phyloP scores from a whole-genome alignment of 2,888 invertebrate genomes.

The Hanleya hanleyi region DNA sequence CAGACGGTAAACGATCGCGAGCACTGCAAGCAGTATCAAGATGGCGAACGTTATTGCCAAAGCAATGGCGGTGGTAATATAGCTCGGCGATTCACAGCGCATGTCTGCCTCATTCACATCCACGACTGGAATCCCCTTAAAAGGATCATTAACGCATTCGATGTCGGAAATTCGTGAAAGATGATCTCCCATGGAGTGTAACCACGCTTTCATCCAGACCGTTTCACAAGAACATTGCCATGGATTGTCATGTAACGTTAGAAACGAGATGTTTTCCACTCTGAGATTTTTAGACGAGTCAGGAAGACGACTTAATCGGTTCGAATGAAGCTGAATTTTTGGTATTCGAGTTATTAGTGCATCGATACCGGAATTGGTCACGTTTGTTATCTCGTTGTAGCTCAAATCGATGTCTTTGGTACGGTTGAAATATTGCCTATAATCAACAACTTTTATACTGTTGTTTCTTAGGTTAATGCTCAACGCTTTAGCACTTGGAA shows the following conservation, averaged over 20 bases:
- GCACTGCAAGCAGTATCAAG: not conserved
- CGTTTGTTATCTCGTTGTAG: not conserved
- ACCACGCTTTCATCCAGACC: not conserved
- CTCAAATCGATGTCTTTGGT: not conserved
- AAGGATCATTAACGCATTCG: not conserved
- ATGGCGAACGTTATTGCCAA: not conserved
- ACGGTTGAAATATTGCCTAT: not conserved
- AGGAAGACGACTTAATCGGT: not conserved
- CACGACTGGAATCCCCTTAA: not conserved
- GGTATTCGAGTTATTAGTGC: not conserved
- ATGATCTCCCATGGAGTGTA: not conserved
- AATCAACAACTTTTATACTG: not conserved
- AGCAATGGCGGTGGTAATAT: not conserved
- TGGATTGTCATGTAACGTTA: not conserved
- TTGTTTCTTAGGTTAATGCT: not conserved
- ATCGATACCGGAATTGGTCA: not conserved
- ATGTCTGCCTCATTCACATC: not conserved
- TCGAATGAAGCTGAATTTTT: not conserved
- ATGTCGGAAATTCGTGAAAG: not conserved
- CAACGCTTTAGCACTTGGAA: not conserved
- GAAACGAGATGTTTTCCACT: not conserved
- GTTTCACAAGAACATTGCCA: not conserved
- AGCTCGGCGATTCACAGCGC: not conserved
- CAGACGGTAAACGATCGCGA: not conserved
- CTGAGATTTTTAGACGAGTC: not conserved